Evolutionary conservation across 1,140 invertebrate genomes (phyloP), one percentile per base, ranked within the genome.

Genomic region (Anadara kagoshimensis): DNA sequence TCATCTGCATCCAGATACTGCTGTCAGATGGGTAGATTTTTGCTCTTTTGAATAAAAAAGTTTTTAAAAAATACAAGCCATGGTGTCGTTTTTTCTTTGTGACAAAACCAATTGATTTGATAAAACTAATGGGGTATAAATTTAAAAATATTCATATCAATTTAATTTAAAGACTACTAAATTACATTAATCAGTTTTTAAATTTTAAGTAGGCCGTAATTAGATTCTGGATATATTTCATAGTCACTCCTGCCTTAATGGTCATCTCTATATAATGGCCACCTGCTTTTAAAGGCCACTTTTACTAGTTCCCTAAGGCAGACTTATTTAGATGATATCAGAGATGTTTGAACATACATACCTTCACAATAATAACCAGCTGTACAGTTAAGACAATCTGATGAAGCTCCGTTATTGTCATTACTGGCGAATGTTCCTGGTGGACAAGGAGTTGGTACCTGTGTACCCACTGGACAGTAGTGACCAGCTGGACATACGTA

Each of bases 381-480:
- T 26, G 86, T 87, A 73, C 87, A 88, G 72, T 84, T 84, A n/a
- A 71, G 26, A 65, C 87, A 88, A 59, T 88, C 84, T 12, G 61
- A 54, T 10, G 79, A 56, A 5, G 77, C 71, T 22, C 70, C 47
- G 43, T 81, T 82, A 36, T 83, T 71, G 12, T 73, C 67, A 1
- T 70, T 70, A 62, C 69, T 70, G 26, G 84, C 80, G 59, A 82
- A 86, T 11, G 87, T 87, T 45, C 87, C 87, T 12, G 84, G 75
- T 14, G 85, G 83, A 66, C 87, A 88, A 0, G 74, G 67, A 20
- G 59, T 70, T 7, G 87, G 87, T 47, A 83, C 75, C 22, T 56
- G 69, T 26, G 83, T 84, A 24, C 86, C 87, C 22, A 70, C 72
- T 36, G 69, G 76, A 75, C 87, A 88, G 73, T 86, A 88, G 57